Percentiles rank a stretch among this genome's conserved stretches.
Evolutionary conservation across 2,797 vertebrate genomes (phyloP).

Genomic region (Mus spretus): DNA sequence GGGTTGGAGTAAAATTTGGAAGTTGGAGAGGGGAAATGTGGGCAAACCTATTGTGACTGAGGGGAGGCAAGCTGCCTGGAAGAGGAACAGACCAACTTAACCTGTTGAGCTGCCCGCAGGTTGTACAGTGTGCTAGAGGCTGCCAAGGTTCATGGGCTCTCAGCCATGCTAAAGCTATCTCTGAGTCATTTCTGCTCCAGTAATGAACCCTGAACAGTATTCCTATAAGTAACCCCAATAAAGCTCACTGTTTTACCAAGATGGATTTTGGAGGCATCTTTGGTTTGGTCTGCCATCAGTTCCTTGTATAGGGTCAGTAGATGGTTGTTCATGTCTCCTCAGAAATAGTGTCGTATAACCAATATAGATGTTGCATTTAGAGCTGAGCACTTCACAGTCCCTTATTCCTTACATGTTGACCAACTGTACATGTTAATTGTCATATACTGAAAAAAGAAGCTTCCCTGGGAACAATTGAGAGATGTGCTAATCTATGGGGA

Average conservation of each 20-base stretch:
- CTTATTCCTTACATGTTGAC: neutral
- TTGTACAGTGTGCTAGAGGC: neutral
- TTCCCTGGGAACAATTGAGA: neutral
- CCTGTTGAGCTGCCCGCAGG: neutral
- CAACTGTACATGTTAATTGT: neutral
- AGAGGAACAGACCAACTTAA: neutral
- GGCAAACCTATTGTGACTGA: neutral
- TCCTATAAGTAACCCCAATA: neutral
- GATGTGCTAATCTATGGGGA: neutral
- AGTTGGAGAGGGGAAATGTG: neutral
- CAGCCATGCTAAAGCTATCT: neutral
- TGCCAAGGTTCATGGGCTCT: neutral
- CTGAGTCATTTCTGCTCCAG: neutral
- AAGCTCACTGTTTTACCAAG: neutral
- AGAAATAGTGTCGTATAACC: too few relatives aligned
- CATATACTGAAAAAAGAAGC: neutral
- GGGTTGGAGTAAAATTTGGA: constrained; percentile 62
- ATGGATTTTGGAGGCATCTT: too few relatives aligned
- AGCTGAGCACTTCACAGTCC: neutral
- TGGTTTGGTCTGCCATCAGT: neutral
- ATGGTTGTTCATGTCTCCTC: neutral
- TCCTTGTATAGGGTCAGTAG: neutral
- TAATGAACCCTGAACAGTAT: neutral
- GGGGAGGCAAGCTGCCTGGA: neutral
- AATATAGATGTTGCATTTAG: neutral